Percentiles rank a stretch among this genome's conserved stretches.
phyloP scores from a whole-genome alignment of 2,888 invertebrate genomes.

The Pogonocherus hispidulus region DNA sequence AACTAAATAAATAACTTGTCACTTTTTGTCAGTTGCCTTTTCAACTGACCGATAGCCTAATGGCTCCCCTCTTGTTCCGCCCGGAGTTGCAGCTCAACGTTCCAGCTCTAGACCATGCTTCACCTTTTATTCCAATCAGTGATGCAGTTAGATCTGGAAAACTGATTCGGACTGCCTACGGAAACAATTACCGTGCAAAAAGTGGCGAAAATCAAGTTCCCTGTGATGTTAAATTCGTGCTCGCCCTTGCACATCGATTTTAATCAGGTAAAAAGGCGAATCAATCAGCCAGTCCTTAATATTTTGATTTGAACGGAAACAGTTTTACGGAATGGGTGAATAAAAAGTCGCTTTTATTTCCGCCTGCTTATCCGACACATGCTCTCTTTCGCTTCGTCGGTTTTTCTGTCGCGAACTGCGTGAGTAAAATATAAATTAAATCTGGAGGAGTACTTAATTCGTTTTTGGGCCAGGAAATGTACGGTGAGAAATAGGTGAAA shows the following conservation, averaged over 20 bases:
- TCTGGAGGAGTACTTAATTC: too few relatives aligned
- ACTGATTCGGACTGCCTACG: background rate
- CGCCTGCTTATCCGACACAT: background rate
- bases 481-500: too few relatives aligned
- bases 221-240: conserved; percentile 4
- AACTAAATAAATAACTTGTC: too few relatives aligned
- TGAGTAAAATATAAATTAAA: too few relatives aligned
- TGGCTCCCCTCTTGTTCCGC: too few relatives aligned
- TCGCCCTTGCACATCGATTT: background rate
- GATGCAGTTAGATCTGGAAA: background rate
- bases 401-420: too few relatives aligned
- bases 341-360: background rate
- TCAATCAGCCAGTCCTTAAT: background rate
- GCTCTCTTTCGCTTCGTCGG: background rate
- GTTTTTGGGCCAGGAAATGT: too few relatives aligned
- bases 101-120: background rate
- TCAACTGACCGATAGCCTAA: too few relatives aligned
- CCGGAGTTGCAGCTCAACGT: too few relatives aligned
- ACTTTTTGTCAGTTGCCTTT: too few relatives aligned
- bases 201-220: background rate
- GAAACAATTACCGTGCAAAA: background rate
- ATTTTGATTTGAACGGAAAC: conserved; percentile 2
- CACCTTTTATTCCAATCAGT: background rate
- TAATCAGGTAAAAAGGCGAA: conserved; percentile 2
- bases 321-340: background rate